phyloP scores from a whole-genome alignment of 53 echinoderm and acorn worm species.

The Temnopleurus reevesii region DNA sequence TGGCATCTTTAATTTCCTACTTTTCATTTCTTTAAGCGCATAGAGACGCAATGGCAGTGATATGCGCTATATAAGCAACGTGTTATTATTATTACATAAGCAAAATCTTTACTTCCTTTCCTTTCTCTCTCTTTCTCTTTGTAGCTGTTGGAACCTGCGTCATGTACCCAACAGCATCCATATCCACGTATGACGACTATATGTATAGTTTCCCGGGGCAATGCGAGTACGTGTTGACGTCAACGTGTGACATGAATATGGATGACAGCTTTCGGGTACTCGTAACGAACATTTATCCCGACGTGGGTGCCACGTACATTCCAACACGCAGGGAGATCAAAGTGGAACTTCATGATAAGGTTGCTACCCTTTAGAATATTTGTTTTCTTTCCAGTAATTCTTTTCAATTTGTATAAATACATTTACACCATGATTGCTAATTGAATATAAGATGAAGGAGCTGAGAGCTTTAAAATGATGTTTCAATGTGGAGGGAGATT shows the following conservation, averaged over 20 bases:
- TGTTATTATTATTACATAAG: too few species aligned
- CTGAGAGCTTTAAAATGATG: too few species aligned
- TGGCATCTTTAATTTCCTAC: too few species aligned
- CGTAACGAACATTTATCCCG: neutral
- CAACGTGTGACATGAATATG: neutral
- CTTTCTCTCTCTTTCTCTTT: neutral
- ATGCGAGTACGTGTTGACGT: conserved; percentile 57
- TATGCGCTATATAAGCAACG: too few species aligned
- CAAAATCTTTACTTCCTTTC: too few species aligned
- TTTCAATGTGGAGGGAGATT: too few species aligned
- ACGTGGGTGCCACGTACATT: neutral
- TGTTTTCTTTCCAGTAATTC: too few species aligned
- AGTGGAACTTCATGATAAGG: conserved; percentile 30
- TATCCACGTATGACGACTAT: conserved; percentile 44
- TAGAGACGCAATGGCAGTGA: too few species aligned
- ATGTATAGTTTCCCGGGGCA: conserved; percentile 57
- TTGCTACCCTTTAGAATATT: neutral
- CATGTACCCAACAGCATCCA: conserved; percentile 41
- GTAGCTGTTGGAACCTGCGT: conserved; percentile 38
- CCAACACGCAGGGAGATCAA: conserved; percentile 46
- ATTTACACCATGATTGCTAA: too few species aligned
- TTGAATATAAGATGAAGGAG: too few species aligned
- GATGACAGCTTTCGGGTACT: conserved; percentile 30
- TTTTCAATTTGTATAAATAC: too few species aligned
- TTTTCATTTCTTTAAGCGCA: too few species aligned